These are phyloP conservation scores for Acanthopleura granulata DNA, from an alignment of 2,888 invertebrate genomes.

Conservation along the genomic window DNA sequence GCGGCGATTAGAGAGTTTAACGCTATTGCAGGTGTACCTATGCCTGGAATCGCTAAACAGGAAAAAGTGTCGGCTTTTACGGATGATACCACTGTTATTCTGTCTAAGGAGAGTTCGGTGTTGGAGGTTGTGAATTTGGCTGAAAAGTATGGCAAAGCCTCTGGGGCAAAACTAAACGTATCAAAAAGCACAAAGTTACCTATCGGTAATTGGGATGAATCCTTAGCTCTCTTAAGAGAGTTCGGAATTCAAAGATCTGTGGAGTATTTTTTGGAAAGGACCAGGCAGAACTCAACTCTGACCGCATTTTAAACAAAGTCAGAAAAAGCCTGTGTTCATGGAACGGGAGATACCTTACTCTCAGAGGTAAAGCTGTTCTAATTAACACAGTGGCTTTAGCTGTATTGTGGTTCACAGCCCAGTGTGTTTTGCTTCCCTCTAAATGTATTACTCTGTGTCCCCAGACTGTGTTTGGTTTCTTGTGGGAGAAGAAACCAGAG, in stretches of 20 bases:
- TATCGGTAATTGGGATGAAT: neutral
- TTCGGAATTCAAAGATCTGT: neutral
- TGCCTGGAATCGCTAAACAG: slow-evolving; percentile 20
- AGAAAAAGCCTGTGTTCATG: neutral
- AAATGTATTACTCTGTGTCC: neutral
- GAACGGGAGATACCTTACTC: neutral
- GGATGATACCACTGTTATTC: slow-evolving; percentile 24
- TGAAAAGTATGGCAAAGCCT: slow-evolving; percentile 22
- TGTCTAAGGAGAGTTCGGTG: slow-evolving; percentile 19
- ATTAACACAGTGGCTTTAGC: neutral
- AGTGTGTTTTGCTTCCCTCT: neutral
- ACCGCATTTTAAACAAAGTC: neutral
- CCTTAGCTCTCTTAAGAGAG: neutral
- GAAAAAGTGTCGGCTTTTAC: slow-evolving; percentile 24
- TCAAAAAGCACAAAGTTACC: slow-evolving; percentile 28
- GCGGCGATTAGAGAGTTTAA: neutral
- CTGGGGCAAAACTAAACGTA: slow-evolving; percentile 32
- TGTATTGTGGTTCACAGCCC: neutral
- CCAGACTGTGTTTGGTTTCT: slow-evolving; percentile 1
- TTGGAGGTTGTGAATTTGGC: slow-evolving; percentile 1
- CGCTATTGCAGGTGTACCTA: slow-evolving; percentile 23
- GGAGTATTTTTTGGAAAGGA: neutral
- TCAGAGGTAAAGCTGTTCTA: neutral
- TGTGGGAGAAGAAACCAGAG: neutral
- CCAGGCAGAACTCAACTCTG: neutral